Base-by-base conservation (phyloP, 2,113 vertebrate species). In the Varanus komodoensis region DNA sequence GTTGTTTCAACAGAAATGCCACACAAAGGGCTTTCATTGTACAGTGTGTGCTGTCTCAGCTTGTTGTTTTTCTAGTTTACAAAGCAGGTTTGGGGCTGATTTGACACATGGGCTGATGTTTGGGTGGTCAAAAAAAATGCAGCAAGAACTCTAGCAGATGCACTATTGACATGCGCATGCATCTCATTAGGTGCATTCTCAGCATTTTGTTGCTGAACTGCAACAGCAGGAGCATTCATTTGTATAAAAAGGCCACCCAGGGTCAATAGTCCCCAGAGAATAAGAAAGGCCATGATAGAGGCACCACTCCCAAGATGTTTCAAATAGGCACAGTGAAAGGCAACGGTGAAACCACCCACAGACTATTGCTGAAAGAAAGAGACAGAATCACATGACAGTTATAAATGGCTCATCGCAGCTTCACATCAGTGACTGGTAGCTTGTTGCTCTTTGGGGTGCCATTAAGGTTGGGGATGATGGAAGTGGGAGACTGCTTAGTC, bases 291-390 rank as follows among this genome's bases (percentile, higher is more conserved):
- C 75, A 27, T 0, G 0, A 0, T 9, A 34, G 32, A 8, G 81
- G 78, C 73, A 0, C 34, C 92, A 87, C 78, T 77, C 32, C 79
- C 34, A 67, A 44, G 80, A 67, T 74, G 57, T 69, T 75, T 48
- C 11, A 2, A 19, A 69, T 89, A 25, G 6, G 82, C 74, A 82
- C 64, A 38, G 6, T 67, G 1, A 29, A 38, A 80, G 73, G 64
- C 0, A 32, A 79, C 0, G 84, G 81, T 78, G 91, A 93, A 95
- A 92, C 92, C 92, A 95, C 91, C 87, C 92, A 89, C 87, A 0
- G 57, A 64, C 78, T 12, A 0, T 6, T 0, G 0, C 71, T 94
- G 83, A 88, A 71, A 82, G 61, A 34, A 44, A 64, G 61, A 21
- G 61, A 64, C 15, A 19, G 19, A 64, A 25, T 64, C 57, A 32